phyloP scores from a whole-genome alignment of 2,797 vertebrate genomes.

The Melanotaenia parkinsoni region DNA sequence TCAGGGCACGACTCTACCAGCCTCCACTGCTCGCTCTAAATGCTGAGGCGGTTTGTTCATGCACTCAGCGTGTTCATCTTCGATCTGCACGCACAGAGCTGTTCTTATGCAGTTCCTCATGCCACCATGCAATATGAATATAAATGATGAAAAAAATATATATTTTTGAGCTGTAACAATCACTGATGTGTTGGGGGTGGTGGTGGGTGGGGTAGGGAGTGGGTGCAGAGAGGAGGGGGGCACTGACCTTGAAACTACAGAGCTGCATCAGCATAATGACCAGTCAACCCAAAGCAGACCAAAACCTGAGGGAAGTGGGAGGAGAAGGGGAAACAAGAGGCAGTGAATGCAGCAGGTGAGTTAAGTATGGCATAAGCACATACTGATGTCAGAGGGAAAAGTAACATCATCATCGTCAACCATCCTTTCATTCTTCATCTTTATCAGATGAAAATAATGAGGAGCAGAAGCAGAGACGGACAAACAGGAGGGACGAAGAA shows the following conservation, averaged over 20 bases:
- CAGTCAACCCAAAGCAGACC: constrained; percentile 94
- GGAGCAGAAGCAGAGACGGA: constrained; percentile 31
- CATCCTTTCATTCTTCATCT: constrained; percentile 45
- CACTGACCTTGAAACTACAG: constrained; percentile 99
- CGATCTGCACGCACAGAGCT: constrained; percentile 2
- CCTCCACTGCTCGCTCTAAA: constrained; percentile 25
- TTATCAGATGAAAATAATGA: constrained; percentile 44
- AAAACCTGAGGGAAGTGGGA: constrained; percentile 95
- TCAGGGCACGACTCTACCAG: constrained; percentile 40
- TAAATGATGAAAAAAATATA: too few species aligned
- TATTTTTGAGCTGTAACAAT: too few species aligned
- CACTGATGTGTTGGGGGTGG: background rate
- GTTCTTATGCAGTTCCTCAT: too few species aligned
- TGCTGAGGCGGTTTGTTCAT: constrained; percentile 15
- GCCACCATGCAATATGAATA: too few species aligned
- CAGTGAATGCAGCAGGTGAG: constrained; percentile 45
- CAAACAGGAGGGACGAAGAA: constrained; percentile 13
- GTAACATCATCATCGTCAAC: constrained; percentile 8
- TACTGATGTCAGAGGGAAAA: background rate
- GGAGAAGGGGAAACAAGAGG: constrained; percentile 73
- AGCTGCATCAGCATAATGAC: constrained; percentile 99
- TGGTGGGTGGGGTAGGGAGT: constrained; percentile 14
- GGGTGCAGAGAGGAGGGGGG: constrained; percentile 76
- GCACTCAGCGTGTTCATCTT: background rate
- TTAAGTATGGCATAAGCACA: constrained; percentile 10